Base-by-base conservation (phyloP, 2,113 vertebrate species). In the Peromyscus leucopus region DNA sequence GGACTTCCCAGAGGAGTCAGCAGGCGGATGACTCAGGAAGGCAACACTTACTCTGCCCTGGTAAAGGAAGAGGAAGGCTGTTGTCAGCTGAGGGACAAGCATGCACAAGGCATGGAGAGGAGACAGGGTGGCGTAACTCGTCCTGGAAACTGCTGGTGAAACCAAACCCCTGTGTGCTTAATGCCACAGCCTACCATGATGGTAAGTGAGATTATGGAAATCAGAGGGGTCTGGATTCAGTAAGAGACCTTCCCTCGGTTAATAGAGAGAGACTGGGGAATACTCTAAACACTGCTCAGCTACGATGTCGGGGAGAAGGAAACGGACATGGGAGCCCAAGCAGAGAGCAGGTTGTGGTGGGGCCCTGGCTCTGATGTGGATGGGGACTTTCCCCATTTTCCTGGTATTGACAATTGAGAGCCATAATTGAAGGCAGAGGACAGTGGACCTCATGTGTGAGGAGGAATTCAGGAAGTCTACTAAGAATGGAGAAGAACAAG, bases 1-100 rank as follows among this genome's bases (percentile, higher is more conserved):
- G 33, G 71, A n/a, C 82, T 93, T 71, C 72, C 83, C 72, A 76
- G 72, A 96, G 74, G 59, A 94, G 22, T 59, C n/a, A 75, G 42
- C 84, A 78, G 31, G 11, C 9, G 5, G 65, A 39, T 85, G 48
- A 93, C 76, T 96, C 39, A 26, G 42, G 28, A 91, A 94, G 42
- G 17, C n/a, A 74, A 59, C 89, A 31, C 46, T 75, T 59, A 31
- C 24, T 46, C 36, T 67, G 33, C 39, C n/a, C 39, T 31, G 22
- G 71, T 65, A 79, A 61, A 89, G 67, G 36, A 71, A 86, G 48
- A 84, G 71, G 16, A 78, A n/a, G 46, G 36, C 39, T 5, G 17
- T 11, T 83, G 28, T 69, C 61, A 15, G 15, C 51, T 55, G 79
- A 85, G 55, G 19, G 21, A 83, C 1, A 11, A 39, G 72, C 26